These are phyloP conservation scores for Trialeurodes vaporariorum DNA, from an alignment of 1,140 invertebrate species.

Conservation along the genomic window DNA sequence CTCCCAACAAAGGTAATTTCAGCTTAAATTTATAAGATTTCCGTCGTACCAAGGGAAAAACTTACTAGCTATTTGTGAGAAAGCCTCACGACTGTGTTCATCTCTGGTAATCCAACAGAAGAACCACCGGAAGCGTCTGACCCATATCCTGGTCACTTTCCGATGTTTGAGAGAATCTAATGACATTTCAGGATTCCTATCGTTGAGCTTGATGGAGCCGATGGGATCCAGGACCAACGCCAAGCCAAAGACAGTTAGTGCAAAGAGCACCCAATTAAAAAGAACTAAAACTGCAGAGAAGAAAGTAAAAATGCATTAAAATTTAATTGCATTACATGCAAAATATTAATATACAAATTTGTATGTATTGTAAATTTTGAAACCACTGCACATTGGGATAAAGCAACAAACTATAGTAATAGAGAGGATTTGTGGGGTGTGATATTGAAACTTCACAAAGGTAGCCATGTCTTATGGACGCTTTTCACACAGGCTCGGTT, in stretches of 20 bases:
- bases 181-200: slow-evolving; percentile 24
- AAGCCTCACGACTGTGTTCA: slow-evolving; percentile 67
- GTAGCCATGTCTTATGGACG: too few species aligned
- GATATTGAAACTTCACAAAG: too few species aligned
- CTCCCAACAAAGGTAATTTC: too few species aligned
- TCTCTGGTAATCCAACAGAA: slow-evolving; percentile 70
- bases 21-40: too few species aligned
- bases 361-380: not conserved
- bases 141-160: slow-evolving; percentile 48
- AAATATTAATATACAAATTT: not conserved
- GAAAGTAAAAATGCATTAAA: not conserved
- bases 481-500: too few species aligned
- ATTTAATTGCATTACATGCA: not conserved
- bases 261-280: slow-evolving; percentile 67
- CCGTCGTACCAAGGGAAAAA: too few species aligned
- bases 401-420: too few species aligned
- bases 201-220: slow-evolving; percentile 51
- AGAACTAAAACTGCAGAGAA: slow-evolving; percentile 50
- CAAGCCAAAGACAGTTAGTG: slow-evolving; percentile 57
- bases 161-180: slow-evolving; percentile 32
- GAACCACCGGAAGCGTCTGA: slow-evolving; percentile 55
- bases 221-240: slow-evolving; percentile 69
- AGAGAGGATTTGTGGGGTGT: too few species aligned
- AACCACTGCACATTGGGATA: too few species aligned
- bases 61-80: slow-evolving; percentile 68